Evolutionary conservation across 2,797 vertebrate genomes (phyloP), one percentile per base, ranked within the genome.

Genomic region (Gymnoscopelus braueri): DNA sequence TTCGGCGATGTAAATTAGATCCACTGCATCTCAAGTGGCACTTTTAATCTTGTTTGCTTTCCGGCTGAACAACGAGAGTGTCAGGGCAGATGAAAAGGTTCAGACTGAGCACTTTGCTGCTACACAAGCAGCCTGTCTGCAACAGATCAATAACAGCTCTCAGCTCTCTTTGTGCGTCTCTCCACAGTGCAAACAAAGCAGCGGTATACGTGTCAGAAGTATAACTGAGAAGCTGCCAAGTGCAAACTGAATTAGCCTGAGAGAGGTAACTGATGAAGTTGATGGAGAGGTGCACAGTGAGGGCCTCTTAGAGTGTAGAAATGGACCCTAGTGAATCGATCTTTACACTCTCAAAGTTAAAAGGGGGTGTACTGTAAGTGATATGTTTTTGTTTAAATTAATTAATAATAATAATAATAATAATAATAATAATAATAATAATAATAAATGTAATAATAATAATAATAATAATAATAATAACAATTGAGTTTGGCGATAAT

Each of bases 131-230:
- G 32, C 5, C 32, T 19, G 56, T 52, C 19, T 24, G 58, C 57
- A 53, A 29, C 44, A 29, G 23, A 67, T 60, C 57, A 60, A 53
- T 68, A 68, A 67, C 24, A 8, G 47, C 65, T 59, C 58, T 60
- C 15, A 26, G 32, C n/a, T 14, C 26, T 19, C 47, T 60, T 60
- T 60, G 24, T 51, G 3, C 29, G 29, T 5, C 12, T 44, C 5
- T 26, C 49, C n/a, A 51, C 24, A 24, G 26, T 10, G 35, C 49
- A 60, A 23, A 60, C 15, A 44, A 60, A 60, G 44, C 19, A 24
- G 13, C 19, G 9, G 5, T 15, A 10, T 19, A 7, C 7, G 47
- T 58, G 51, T 35, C 14, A 19, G 15, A 35, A 56, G 23, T 57
- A 24, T 66, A 15, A 44, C 51, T 10, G 24, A 58, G 15, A 32